These are phyloP conservation scores for Crocuta crocuta DNA, from an alignment of 2,113 vertebrate genomes.

Conservation along the genomic window DNA sequence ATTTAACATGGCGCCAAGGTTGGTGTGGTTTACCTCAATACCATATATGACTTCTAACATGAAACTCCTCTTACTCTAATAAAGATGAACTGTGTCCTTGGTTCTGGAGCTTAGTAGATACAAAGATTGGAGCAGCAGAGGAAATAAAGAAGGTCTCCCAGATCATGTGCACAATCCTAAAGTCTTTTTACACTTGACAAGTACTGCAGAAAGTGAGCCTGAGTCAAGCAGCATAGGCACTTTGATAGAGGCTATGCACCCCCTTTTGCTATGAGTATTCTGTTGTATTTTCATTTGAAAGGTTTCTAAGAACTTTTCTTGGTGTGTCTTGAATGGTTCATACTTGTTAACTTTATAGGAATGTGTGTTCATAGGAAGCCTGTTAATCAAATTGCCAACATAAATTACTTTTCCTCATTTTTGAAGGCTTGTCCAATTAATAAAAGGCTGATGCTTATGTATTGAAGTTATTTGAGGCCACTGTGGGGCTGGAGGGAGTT, in stretches of 20 bases:
- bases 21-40: background rate
- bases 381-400: constrained; percentile 76
- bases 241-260: background rate
- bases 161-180: background rate
- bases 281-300: constrained; percentile 44
- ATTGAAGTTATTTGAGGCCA: constrained; percentile 42
- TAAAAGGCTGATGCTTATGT: constrained; percentile 42
- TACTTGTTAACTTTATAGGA: constrained; percentile 75
- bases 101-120: background rate
- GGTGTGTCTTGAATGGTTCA: constrained; percentile 58
- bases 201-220: constrained; percentile 9
- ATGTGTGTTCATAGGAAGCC: constrained; percentile 74
- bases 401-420: constrained; percentile 72
- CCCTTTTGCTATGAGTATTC: background rate
- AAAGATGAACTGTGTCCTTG: background rate
- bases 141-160: background rate
- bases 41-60: background rate
- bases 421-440: constrained; percentile 73
- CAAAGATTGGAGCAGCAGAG: background rate
- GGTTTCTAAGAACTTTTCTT: constrained; percentile 59
- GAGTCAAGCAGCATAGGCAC: background rate
- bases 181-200: background rate
- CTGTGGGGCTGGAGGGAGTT: background rate
- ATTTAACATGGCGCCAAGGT: background rate
- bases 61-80: background rate